A percentile compares a stretch with the other conserved stretches of the same genome.
Conservation (phyloP, 30 jellyfish, hydroid and myxozoan genomes). For the Pseudorhiza aurosa region DNA sequence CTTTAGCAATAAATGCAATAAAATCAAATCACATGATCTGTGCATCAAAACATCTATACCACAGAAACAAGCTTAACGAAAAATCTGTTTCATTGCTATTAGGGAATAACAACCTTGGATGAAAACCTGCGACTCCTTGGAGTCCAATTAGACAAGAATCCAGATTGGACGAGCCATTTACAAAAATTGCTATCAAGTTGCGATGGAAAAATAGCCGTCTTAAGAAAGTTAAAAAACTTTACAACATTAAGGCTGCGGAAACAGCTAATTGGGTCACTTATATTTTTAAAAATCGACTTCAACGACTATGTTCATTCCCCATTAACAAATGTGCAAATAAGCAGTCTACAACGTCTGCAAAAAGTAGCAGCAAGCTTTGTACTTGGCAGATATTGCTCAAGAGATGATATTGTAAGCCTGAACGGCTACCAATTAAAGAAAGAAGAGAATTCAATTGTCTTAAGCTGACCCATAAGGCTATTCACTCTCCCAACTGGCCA, state of each 20-base stretch:
- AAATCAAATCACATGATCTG: slow-evolving; percentile 7
- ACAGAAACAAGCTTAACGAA: slow-evolving; percentile 3
- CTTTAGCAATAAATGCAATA: slow-evolving; percentile 23
- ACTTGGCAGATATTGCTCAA: slow-evolving; percentile 29
- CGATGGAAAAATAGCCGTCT: slow-evolving; percentile 7
- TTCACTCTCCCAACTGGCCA: slow-evolving; percentile 45
- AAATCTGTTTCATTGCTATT: slow-evolving; percentile 20
- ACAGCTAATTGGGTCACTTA: slow-evolving; percentile 14
- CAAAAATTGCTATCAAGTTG: slow-evolving; percentile 14
- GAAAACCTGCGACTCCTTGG: slow-evolving; percentile 1
- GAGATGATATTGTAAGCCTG: slow-evolving; percentile 18
- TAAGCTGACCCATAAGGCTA: slow-evolving; percentile 27
- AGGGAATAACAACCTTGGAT: slow-evolving; percentile 14
- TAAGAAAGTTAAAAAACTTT: slow-evolving; percentile 6
- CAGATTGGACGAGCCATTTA: slow-evolving; percentile 21
- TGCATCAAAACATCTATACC: slow-evolving; percentile 6
- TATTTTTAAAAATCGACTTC: neutral
- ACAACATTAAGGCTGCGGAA: slow-evolving; percentile 7
- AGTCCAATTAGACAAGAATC: slow-evolving; percentile 16
- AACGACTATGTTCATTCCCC: slow-evolving; percentile 6
- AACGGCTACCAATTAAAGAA: slow-evolving; percentile 58
- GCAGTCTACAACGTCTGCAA: slow-evolving; percentile 45
- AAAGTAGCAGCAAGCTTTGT: slow-evolving; percentile 52
- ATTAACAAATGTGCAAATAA: slow-evolving; percentile 24
- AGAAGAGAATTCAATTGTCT: slow-evolving; percentile 44